phyloP scores from a whole-genome alignment of 2,888 invertebrate species.

The Spatulosminthurus flaviceps region DNA sequence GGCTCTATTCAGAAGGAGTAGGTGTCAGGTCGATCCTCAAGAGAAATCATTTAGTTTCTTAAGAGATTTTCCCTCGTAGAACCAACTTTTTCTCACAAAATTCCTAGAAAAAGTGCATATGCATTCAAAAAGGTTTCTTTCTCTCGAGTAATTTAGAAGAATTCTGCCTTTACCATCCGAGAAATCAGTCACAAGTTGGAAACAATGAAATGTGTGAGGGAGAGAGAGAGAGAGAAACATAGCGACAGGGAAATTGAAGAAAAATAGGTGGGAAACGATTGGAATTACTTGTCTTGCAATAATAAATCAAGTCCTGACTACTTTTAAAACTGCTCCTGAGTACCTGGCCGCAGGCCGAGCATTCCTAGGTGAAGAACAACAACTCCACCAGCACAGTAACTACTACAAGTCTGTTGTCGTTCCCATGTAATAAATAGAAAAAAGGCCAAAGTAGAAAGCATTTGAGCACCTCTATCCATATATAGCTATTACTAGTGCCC shows the following conservation, averaged over 20 bases:
- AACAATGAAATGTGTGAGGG: background rate
- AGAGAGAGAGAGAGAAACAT: constrained; percentile 15
- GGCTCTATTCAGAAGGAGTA: too few species aligned
- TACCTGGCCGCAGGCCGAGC: too few species aligned
- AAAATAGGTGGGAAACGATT: background rate
- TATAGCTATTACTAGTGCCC: background rate
- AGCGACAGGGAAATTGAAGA: background rate
- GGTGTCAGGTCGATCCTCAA: too few species aligned
- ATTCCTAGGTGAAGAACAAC: background rate
- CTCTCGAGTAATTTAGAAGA: too few species aligned
- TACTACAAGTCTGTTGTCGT: background rate
- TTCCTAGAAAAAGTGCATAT: too few species aligned
- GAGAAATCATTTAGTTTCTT: too few species aligned
- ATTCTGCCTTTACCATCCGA: too few species aligned
- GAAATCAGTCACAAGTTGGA: too few species aligned
- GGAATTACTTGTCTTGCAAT: background rate
- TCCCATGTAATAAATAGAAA: background rate
- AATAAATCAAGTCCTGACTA: constrained; percentile 10
- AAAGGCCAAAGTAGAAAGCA: background rate
- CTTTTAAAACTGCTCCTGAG: background rate
- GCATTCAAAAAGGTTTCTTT: too few species aligned
- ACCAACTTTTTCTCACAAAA: too few species aligned
- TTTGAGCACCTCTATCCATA: background rate
- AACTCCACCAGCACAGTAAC: background rate
- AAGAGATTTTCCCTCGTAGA: too few species aligned